Percentiles rank a stretch among this genome's conserved stretches.
phyloP scores from a whole-genome alignment of 2,888 invertebrate species.

The Drosophila antonietae region DNA sequence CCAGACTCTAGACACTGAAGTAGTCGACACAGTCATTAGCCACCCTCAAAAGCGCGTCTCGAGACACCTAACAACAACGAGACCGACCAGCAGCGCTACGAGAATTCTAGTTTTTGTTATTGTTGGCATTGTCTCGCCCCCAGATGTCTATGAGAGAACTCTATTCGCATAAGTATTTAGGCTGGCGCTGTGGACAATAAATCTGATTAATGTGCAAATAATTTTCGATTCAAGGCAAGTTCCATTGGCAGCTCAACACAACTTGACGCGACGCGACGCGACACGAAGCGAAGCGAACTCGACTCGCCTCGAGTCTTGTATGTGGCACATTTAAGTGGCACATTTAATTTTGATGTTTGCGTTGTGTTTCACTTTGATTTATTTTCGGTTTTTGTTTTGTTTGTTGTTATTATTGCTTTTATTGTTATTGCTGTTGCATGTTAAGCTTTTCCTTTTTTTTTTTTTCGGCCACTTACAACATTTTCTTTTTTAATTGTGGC shows the following conservation, averaged over 20 bases:
- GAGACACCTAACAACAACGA: constrained; percentile 45
- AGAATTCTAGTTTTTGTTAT: constrained; percentile 19
- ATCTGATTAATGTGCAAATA: constrained; percentile 71
- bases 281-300: background rate
- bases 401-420: constrained; percentile 23
- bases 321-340: constrained; percentile 59
- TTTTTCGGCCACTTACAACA: constrained; percentile 41
- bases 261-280: background rate
- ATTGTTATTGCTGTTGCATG: constrained; percentile 31
- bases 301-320: constrained; percentile 5
- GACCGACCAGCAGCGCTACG: background rate
- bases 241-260: constrained; percentile 25
- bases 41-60: constrained; percentile 51
- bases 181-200: constrained; percentile 59
- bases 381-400: constrained; percentile 53
- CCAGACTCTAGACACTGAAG: constrained; percentile 10
- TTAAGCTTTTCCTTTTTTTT: background rate
- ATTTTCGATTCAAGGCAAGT: constrained; percentile 62
- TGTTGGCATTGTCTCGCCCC: constrained; percentile 56
- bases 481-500: constrained; percentile 48
- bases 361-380: constrained; percentile 65
- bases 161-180: constrained; percentile 42
- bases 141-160: constrained; percentile 52
- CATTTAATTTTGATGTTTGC: constrained; percentile 63
- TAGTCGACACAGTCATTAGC: constrained; percentile 45